Evolutionary conservation across 2,797 vertebrate species (phyloP), one percentile per base, ranked within the genome.

Genomic region (Aulostomus chinensis): DNA sequence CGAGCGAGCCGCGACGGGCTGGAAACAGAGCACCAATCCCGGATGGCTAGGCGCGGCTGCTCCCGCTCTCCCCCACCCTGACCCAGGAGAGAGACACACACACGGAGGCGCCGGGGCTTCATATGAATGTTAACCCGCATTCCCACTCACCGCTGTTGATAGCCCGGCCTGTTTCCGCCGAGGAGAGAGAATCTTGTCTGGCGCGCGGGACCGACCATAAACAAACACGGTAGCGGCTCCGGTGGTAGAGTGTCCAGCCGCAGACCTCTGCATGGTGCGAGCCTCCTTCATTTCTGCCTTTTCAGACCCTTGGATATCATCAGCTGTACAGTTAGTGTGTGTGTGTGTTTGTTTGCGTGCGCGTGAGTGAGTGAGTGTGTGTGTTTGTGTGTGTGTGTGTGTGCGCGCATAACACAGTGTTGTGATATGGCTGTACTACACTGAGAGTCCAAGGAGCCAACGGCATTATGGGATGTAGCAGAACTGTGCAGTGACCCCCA

Each of bases 1-100:
- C 22, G 65, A 57, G 42, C 36, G 66, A 67, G 52, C 55, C 52
- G 51, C 43, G 55, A 48, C 73, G 48, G 65, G 78, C 74, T 62
- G 81, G 74, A 76, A 41, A 53, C 68, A 43, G 73, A 86, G 86
- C 78, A 76, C 73, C 80, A 54, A 83, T 88, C 85, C 85, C 89
- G 83, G 85, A 89, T 89, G 90, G 81, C 83, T 83, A 89, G 78
- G 83, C 85, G 87, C 81, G 78, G 85, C 75, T 80, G 67, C 79
- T 78, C 83, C 75, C 76, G 51, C 78, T 82, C 70, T 83, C 83
- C 81, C 81, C 81, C 83, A 73, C 84, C 83, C 79, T 89, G 86
- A 89, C 68, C 83, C 68, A 65, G 83, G 81, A 73, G 78, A 86
- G 55, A 74, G 51, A 38, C 62, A 12, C 55, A 8, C 46, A n/a